Conservation (phyloP, 1,140 invertebrate species). For the Papilio polyxenes region DNA sequence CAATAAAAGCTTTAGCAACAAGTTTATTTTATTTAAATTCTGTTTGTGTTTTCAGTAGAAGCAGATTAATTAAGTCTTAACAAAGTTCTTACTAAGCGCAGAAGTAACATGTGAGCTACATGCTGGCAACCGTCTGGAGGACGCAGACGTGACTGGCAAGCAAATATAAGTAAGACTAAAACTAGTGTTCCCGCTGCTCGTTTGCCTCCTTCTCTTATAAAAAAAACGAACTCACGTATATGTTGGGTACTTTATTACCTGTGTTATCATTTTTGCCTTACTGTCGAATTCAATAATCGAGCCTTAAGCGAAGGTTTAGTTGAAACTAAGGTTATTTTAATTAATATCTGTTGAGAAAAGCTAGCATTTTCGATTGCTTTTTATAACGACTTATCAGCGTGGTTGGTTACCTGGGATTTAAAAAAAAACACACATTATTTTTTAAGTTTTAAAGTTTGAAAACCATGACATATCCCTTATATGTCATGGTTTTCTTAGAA, state of each 20-base stretch:
- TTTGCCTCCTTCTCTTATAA: too few relatives aligned
- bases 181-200: too few relatives aligned
- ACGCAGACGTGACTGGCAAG: neutral
- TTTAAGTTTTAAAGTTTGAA: too few relatives aligned
- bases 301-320: neutral
- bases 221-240: neutral
- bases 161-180: neutral
- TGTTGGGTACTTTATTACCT: neutral
- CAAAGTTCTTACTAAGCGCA: neutral
- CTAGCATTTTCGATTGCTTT: too few relatives aligned
- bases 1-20: neutral
- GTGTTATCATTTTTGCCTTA: neutral
- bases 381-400: too few relatives aligned
- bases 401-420: too few relatives aligned
- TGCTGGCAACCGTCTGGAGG: neutral
- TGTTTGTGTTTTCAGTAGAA: neutral
- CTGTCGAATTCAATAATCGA: too few relatives aligned
- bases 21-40: conserved; percentile 3
- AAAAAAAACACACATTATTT: too few relatives aligned
- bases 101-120: neutral
- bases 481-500: too few relatives aligned
- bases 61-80: conserved; percentile 5
- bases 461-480: too few relatives aligned
- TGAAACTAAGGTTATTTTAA: neutral
- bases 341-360: neutral